Conservation (phyloP, 2,113 vertebrate genomes). For the Rattus norvegicus region GRCr8 NC_086024.1:51686001-51686500, state of each 20-base stretch:
- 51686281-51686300: background rate
- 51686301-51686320: background rate
- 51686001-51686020: background rate
- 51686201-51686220: background rate
- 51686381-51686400: background rate
- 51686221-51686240: background rate
- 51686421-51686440: rapidly evolving
- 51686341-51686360: background rate
- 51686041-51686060: background rate
- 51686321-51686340: background rate
- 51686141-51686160: background rate
- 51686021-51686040: background rate
- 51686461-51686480: background rate
- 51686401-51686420: rapidly evolving
- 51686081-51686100: background rate
- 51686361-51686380: background rate
- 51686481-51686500: background rate
- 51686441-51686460: background rate
- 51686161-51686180: background rate
- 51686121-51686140: background rate
- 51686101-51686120: background rate
- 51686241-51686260: background rate
- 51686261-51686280: too few species aligned
- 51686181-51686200: background rate
- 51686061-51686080: background rate